Conservation (phyloP, 2,113 vertebrate species). For the Lasiurus cinereus region DNA sequence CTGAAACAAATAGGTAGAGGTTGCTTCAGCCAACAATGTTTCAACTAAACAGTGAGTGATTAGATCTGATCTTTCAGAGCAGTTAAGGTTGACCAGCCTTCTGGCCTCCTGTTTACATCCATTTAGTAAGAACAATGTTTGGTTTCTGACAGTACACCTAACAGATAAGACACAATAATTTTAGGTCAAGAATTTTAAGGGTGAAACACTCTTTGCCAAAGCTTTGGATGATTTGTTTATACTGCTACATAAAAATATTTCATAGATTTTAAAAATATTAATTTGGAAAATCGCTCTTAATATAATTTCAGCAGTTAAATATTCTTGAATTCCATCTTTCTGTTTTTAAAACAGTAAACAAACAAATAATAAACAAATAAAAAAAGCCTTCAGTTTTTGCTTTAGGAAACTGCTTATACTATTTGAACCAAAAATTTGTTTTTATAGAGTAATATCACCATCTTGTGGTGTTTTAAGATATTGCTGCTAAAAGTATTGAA, state of each 20-base stretch:
- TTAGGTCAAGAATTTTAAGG: not conserved
- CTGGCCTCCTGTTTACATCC: too few relatives aligned
- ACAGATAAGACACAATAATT: not conserved
- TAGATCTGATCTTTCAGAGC: too few relatives aligned
- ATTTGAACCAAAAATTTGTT: not conserved
- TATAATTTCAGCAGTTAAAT: not conserved
- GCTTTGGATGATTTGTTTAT: not conserved
- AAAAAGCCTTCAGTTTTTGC: not conserved
- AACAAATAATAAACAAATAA: not conserved
- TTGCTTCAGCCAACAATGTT: too few relatives aligned
- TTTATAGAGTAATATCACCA: conserved; percentile 69
- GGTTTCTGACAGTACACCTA: too few relatives aligned
- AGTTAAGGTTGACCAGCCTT: too few relatives aligned
- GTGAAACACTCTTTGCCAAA: not conserved
- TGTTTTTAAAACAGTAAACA: conserved; percentile 4
- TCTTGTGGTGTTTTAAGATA: conserved; percentile 71
- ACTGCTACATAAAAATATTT: not conserved
- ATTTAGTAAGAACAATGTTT: too few relatives aligned
- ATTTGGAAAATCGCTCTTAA: not conserved
- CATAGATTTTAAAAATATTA: not conserved
- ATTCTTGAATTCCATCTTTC: not conserved
- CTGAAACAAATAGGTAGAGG: too few relatives aligned
- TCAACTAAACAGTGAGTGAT: too few relatives aligned
- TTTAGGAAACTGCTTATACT: not conserved
- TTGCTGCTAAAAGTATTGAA: conserved; percentile 46